Conservation (phyloP, 1,140 invertebrate species). For the Drosophila pruinosa region DNA sequence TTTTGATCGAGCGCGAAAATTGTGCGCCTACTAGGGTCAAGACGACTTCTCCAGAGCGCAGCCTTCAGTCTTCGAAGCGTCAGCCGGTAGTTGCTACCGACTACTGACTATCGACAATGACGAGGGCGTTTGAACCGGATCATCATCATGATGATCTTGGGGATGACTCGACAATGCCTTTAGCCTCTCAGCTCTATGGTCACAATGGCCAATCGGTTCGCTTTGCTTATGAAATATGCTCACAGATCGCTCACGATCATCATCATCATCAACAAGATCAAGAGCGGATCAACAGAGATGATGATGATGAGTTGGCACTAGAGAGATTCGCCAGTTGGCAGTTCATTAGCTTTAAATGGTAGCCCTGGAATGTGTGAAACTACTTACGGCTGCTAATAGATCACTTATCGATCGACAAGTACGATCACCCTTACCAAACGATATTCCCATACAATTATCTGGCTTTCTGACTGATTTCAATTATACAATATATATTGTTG, state of each 20-base stretch:
- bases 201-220: constrained; percentile 62
- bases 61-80: constrained; percentile 22
- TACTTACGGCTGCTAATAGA: constrained; percentile 57
- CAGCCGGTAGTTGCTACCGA: constrained; percentile 74
- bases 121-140: constrained; percentile 37
- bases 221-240: constrained; percentile 44
- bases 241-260: constrained; percentile 6
- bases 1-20: constrained; percentile 79
- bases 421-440: background rate
- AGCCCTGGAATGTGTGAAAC: constrained; percentile 65
- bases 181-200: constrained; percentile 13
- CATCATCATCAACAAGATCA: background rate
- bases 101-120: no score
- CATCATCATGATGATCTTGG: constrained; percentile 8
- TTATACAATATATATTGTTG: background rate
- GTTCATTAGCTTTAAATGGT: constrained; percentile 76
- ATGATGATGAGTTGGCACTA: constrained; percentile 64
- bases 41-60: constrained; percentile 7
- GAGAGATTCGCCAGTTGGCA: constrained; percentile 26
- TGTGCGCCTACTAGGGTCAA: constrained; percentile 52
- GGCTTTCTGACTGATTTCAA: constrained; percentile 6
- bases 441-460: constrained; percentile 9
- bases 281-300: constrained; percentile 33
- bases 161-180: constrained; percentile 21
- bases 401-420: constrained; percentile 50